phyloP scores from a whole-genome alignment of 1,140 invertebrate genomes.

The Mycetomoellerius zeteki region DNA sequence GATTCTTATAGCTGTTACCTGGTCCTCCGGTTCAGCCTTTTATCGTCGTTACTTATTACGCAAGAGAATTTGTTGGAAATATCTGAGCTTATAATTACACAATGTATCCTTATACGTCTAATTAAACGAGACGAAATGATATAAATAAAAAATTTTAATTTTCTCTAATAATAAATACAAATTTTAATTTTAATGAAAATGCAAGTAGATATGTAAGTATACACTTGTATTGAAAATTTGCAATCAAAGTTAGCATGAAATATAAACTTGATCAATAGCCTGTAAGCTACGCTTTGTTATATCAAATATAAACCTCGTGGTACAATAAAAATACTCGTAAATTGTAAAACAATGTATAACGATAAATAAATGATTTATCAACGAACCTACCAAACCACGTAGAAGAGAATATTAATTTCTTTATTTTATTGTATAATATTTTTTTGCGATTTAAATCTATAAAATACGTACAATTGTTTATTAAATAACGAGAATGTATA shows the following conservation, averaged over 20 bases:
- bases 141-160: conserved; percentile 16
- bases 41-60: conserved; percentile 66
- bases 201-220: neutral
- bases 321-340: neutral
- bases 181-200: conserved; percentile 13
- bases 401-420: neutral
- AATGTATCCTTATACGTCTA: neutral
- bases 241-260: neutral
- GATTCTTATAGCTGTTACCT: conserved; percentile 74
- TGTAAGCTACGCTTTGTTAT: conserved; percentile 6
- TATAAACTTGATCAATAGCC: neutral
- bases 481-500: neutral
- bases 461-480: neutral
- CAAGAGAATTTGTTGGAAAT: conserved; percentile 46
- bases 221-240: neutral
- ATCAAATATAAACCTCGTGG: neutral
- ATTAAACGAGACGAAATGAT: neutral
- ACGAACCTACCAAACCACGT: neutral
- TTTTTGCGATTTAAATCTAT: neutral
- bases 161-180: neutral
- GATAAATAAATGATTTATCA: conserved; percentile 17
- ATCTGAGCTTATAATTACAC: conserved; percentile 27
- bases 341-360: conserved; percentile 10
- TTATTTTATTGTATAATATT: too few relatives aligned
- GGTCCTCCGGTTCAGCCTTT: conserved; percentile 67